Evolutionary conservation across 64 coral and sea anemone species (phyloP).

Genomic region (Exaiptasia diaphana): DNA sequence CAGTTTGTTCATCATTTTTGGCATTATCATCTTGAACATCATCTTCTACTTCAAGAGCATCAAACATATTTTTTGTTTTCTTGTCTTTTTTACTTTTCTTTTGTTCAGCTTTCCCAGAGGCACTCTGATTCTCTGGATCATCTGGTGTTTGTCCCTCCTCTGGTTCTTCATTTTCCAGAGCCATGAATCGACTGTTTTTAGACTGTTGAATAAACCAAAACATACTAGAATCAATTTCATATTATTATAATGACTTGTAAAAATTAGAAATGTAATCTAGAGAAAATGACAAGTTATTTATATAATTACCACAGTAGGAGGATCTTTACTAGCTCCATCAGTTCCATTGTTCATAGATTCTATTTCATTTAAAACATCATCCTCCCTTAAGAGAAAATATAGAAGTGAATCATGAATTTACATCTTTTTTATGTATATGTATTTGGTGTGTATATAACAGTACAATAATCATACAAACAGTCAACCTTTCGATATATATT

Average conservation of each 20-base stretch:
- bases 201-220: not conserved
- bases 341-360: constrained; percentile 67
- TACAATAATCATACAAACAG: not conserved
- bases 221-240: too few relatives aligned
- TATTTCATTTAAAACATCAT: constrained; percentile 90
- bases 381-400: constrained; percentile 66
- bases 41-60: constrained; percentile 41
- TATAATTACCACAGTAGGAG: not conserved
- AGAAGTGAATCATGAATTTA: not conserved
- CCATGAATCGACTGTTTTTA: not conserved
- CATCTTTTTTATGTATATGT: too few relatives aligned
- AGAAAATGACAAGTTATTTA: not conserved
- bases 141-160: constrained; percentile 21
- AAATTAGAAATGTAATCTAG: not conserved
- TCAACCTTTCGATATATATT: not conserved
- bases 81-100: not conserved
- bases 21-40: constrained; percentile 18
- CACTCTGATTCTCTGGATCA: not conserved
- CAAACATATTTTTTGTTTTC: constrained; percentile 3
- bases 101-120: not conserved
- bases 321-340: not conserved
- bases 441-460: too few relatives aligned
- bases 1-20: constrained; percentile 27
- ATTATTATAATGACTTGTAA: too few relatives aligned
- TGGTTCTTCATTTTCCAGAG: constrained; percentile 38